Conservation (phyloP, 1,140 invertebrate species). For the Mizuhopecten yessoensis region DNA sequence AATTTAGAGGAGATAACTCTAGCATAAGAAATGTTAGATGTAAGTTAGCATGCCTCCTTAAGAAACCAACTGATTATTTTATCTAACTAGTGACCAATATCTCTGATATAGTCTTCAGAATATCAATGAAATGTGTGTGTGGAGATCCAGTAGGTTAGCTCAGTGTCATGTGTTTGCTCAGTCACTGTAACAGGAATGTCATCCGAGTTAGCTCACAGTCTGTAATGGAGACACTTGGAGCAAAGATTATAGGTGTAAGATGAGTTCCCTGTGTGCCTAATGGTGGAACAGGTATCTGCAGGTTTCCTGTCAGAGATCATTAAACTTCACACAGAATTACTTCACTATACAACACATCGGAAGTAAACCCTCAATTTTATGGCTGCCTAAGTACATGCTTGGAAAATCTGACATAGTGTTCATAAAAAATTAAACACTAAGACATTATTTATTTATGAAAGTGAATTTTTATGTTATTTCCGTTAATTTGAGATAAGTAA, state of each 20-base stretch:
- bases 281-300: neutral
- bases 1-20: no score
- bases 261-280: neutral
- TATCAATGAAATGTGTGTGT: no score
- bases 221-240: neutral
- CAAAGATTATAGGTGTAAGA: neutral
- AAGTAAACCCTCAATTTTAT: neutral
- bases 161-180: neutral
- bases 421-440: neutral
- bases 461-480: conserved; percentile 18
- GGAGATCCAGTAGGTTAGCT: no score
- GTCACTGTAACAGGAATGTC: neutral
- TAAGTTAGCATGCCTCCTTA: no score
- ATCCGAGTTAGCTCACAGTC: neutral
- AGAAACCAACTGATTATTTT: no score
- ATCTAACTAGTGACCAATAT: no score
- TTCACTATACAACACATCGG: neutral
- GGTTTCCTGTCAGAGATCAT: neutral
- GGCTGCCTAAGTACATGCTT: neutral
- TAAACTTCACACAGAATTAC: neutral
- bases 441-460: conserved; percentile 36
- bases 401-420: neutral
- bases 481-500: neutral
- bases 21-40: no score
- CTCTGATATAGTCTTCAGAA: no score